Evolutionary conservation across 2,888 invertebrate genomes (phyloP).

Genomic region (Tetragonisca angustula): DNA sequence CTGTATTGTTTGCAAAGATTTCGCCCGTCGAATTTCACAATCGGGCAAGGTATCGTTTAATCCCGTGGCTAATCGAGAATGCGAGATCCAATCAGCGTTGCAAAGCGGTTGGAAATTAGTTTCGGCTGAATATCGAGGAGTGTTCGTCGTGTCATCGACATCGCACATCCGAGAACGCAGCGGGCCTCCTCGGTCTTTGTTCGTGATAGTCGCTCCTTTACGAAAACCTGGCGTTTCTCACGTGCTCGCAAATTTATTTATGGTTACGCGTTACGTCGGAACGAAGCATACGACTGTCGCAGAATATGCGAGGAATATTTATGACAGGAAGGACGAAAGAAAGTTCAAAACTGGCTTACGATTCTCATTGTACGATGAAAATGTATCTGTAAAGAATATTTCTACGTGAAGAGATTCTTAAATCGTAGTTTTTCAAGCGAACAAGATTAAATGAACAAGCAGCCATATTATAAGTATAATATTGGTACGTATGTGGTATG

Average conservation of each 20-base stretch:
- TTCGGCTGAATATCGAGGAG: constrained; percentile 32
- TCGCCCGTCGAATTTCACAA: constrained; percentile 27
- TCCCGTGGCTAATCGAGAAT: constrained; percentile 53
- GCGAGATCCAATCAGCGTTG: constrained; percentile 52
- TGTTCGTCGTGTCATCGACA: background rate
- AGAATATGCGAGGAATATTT: too few relatives aligned
- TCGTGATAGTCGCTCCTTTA: background rate
- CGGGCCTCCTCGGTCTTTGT: constrained; percentile 5
- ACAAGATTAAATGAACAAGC: too few relatives aligned
- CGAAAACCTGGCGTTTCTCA: constrained; percentile 10
- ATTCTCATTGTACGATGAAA: too few relatives aligned
- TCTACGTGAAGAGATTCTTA: too few relatives aligned
- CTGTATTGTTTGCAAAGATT: constrained; percentile 4
- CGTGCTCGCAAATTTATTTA: background rate
- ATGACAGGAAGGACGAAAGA: too few relatives aligned
- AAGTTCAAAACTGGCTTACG: too few relatives aligned
- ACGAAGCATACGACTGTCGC: background rate
- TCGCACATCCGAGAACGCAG: background rate
- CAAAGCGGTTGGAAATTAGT: constrained; percentile 56
- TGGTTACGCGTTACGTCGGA: constrained; percentile 14
- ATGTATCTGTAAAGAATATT: too few relatives aligned
- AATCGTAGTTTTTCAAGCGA: too few relatives aligned
- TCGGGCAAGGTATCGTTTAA: constrained; percentile 24
- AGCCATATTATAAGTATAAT: too few relatives aligned
- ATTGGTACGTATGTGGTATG: too few relatives aligned